These are phyloP conservation scores for Acanthurus lineatus DNA, from an alignment of 2,797 vertebrate genomes.

Conservation along the genomic window DNA sequence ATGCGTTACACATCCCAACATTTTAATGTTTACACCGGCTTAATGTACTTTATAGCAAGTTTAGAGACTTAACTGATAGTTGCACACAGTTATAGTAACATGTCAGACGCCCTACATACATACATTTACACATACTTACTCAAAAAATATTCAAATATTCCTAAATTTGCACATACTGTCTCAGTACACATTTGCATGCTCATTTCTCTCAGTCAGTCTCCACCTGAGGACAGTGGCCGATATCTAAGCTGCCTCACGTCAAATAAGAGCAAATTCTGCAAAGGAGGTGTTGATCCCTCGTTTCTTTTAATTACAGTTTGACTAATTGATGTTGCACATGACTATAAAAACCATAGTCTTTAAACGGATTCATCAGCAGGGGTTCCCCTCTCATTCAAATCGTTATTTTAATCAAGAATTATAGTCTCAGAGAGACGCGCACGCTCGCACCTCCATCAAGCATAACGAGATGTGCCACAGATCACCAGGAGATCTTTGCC, in stretches of 20 bases:
- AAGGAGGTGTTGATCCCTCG: neutral
- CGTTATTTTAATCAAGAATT: conserved; percentile 2
- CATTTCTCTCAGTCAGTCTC: neutral
- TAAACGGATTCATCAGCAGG: neutral
- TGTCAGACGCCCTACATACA: no score
- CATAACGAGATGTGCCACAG: neutral
- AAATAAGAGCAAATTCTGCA: conserved; percentile 13
- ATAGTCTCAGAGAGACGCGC: neutral
- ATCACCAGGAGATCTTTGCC: neutral
- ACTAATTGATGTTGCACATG: neutral
- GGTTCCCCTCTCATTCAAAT: neutral
- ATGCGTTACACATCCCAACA: conserved; percentile 13
- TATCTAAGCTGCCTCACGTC: neutral
- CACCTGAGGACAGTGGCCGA: neutral
- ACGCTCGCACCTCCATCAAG: neutral
- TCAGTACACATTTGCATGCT: neutral
- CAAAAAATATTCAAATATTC: no score
- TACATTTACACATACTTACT: no score
- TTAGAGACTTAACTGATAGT: neutral
- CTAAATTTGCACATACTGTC: no score
- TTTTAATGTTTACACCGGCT: neutral
- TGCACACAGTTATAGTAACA: no score
- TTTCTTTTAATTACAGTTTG: conserved; percentile 7
- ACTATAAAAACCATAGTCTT: neutral
- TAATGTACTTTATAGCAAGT: neutral